Evolutionary conservation across 2,797 vertebrate species (phyloP).

Genomic region (Syndactyla subalaris): DNA sequence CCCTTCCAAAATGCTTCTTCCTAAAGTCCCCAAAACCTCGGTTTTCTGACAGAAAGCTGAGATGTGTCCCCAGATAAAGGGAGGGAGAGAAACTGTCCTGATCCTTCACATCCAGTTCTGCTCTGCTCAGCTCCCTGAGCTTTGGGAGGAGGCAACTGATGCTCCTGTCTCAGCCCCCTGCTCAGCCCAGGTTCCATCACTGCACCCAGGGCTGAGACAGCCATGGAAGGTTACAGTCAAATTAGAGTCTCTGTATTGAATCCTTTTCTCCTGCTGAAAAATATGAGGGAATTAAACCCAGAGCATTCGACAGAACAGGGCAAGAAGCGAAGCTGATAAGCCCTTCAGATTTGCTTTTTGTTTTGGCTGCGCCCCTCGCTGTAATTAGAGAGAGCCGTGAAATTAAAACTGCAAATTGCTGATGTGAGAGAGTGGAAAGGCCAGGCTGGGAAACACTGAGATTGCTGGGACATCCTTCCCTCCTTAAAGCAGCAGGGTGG

Average conservation of each 20-base stretch:
- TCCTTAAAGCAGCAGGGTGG: background rate
- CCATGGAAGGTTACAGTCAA: background rate
- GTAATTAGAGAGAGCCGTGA: background rate
- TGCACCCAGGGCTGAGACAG: background rate
- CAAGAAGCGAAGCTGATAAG: background rate
- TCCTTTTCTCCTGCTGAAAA: background rate
- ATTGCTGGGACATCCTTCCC: background rate
- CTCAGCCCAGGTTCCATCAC: background rate
- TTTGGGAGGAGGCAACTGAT: background rate
- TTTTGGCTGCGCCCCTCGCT: background rate
- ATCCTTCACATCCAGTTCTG: background rate
- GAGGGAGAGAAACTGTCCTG: accelerated
- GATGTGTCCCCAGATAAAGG: background rate
- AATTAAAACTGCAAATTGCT: conserved; percentile 9
- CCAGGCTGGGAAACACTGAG: background rate
- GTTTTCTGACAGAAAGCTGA: background rate
- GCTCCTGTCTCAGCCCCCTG: background rate
- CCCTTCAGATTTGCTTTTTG: background rate
- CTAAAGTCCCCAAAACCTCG: background rate
- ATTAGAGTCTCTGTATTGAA: background rate
- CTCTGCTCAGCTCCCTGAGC: background rate
- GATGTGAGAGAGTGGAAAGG: background rate
- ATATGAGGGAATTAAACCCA: background rate
- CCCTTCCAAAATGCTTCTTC: background rate
- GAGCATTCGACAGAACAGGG: background rate